Percentiles rank a stretch among this genome's conserved stretches.
Evolutionary conservation across 2,113 vertebrate species (phyloP).

Genomic region (Lipophrys pholis): DNA sequence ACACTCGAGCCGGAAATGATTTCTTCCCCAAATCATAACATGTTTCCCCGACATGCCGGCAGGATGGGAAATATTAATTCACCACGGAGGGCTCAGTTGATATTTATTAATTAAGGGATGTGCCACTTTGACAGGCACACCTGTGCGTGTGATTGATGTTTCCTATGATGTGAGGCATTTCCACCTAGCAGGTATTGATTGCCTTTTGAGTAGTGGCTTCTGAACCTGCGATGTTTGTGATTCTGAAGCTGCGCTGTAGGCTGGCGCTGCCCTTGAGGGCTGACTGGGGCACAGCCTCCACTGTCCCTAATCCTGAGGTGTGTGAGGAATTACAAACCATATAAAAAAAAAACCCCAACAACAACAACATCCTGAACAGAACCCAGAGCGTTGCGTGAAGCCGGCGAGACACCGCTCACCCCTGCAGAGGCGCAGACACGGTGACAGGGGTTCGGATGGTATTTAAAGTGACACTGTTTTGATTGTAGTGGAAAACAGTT

Average conservation of each 20-base stretch:
- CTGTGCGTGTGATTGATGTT: constrained; percentile 61
- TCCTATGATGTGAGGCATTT: constrained; percentile 30
- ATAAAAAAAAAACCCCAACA: not conserved
- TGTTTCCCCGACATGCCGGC: constrained; percentile 41
- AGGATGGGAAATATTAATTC: constrained; percentile 56
- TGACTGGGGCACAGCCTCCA: constrained; percentile 48
- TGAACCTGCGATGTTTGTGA: constrained; percentile 40
- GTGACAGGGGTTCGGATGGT: constrained; percentile 37
- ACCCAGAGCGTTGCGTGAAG: not conserved
- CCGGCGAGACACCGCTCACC: not conserved
- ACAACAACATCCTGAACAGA: constrained; percentile 19
- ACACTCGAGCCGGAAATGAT: constrained; percentile 63
- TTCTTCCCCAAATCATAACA: constrained; percentile 62
- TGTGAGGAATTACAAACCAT: constrained; percentile 59
- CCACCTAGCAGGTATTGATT: constrained; percentile 43
- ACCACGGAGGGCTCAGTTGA: constrained; percentile 36
- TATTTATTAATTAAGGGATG: constrained; percentile 60
- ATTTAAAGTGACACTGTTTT: constrained; percentile 68
- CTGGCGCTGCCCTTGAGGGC: constrained; percentile 58
- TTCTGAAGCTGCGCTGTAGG: constrained; percentile 34
- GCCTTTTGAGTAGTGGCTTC: constrained; percentile 32
- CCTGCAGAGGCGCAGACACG: constrained; percentile 46
- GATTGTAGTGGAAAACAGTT: constrained; percentile 51
- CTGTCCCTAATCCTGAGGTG: constrained; percentile 48
- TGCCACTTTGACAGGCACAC: constrained; percentile 49